Percentiles rank a stretch among this genome's conserved stretches.
Conservation (phyloP, 2,888 invertebrate species). For the Melanargia galathea region DNA sequence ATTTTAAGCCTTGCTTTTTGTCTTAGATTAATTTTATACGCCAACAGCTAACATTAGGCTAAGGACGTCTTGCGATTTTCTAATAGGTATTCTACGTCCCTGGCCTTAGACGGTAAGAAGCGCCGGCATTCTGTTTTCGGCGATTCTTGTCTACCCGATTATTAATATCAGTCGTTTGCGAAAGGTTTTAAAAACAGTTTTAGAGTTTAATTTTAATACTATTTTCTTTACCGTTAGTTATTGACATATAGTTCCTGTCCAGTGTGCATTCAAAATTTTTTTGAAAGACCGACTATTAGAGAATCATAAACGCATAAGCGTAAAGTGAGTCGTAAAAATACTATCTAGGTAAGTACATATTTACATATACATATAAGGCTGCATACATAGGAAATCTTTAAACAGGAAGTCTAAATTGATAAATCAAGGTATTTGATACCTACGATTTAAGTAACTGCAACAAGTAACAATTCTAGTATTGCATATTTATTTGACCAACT, state of each 20-base stretch:
- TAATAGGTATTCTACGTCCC: too few species aligned
- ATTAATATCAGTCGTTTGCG: too few species aligned
- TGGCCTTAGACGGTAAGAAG: too few species aligned
- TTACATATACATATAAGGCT: constrained; percentile 12
- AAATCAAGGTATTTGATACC: neutral
- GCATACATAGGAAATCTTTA: neutral
- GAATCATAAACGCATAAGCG: constrained; percentile 37
- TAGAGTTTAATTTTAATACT: neutral
- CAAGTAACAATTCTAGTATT: too few species aligned
- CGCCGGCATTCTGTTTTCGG: too few species aligned
- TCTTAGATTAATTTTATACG: too few species aligned
- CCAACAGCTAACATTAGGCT: too few species aligned
- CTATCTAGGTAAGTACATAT: neutral
- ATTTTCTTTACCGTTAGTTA: constrained; percentile 1
- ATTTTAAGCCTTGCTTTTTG: too few species aligned
- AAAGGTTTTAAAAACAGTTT: neutral
- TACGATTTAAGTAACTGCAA: too few species aligned
- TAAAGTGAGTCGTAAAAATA: constrained; percentile 35
- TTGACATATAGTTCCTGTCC: neutral
- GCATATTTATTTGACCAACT: too few species aligned
- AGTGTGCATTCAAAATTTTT: constrained; percentile 22
- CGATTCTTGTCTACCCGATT: too few species aligned
- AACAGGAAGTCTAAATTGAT: neutral
- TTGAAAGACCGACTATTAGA: constrained; percentile 29
- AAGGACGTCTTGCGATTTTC: too few species aligned